Percentiles rank a stretch among this genome's conserved stretches.
Evolutionary conservation across 1,140 invertebrate genomes (phyloP).

Genomic region (Coptotermes formosanus): DNA sequence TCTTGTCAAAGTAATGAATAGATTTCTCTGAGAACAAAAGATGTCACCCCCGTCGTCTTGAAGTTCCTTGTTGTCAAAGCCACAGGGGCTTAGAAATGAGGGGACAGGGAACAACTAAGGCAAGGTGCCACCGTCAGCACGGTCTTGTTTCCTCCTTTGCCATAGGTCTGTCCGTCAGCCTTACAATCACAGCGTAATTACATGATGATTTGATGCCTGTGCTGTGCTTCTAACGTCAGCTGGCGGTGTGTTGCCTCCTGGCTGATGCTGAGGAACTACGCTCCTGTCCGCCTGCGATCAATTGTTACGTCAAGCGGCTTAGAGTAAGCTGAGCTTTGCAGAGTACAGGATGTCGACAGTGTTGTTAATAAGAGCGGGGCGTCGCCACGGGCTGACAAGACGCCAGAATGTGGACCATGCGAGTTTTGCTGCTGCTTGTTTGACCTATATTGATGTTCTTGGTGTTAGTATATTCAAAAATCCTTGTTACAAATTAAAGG

Average conservation of each 20-base stretch:
- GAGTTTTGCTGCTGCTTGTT: no score
- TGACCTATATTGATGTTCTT: no score
- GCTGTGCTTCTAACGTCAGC: not conserved
- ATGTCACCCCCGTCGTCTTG: not conserved
- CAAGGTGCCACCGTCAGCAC: not conserved
- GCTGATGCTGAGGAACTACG: not conserved
- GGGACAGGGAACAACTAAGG: not conserved
- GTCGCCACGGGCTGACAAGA: not conserved
- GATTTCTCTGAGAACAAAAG: conserved; percentile 12
- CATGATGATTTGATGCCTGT: conserved; percentile 2
- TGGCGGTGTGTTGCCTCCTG: not conserved
- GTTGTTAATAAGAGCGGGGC: not conserved
- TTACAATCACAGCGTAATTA: conserved; percentile 1
- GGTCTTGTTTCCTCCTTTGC: not conserved
- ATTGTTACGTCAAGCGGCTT: not conserved
- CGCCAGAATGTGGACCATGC: no score
- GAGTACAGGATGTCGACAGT: no score
- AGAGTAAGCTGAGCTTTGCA: not conserved
- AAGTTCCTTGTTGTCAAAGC: not conserved
- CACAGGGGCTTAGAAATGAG: not conserved
- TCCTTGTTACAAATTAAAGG: no score
- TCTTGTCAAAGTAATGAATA: conserved; percentile 11
- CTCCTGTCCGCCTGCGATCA: not conserved
- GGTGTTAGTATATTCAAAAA: no score
- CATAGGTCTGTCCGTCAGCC: not conserved